Evolutionary conservation across 2,113 vertebrate genomes (phyloP).

Genomic region (Taurulus bubalis): DNA sequence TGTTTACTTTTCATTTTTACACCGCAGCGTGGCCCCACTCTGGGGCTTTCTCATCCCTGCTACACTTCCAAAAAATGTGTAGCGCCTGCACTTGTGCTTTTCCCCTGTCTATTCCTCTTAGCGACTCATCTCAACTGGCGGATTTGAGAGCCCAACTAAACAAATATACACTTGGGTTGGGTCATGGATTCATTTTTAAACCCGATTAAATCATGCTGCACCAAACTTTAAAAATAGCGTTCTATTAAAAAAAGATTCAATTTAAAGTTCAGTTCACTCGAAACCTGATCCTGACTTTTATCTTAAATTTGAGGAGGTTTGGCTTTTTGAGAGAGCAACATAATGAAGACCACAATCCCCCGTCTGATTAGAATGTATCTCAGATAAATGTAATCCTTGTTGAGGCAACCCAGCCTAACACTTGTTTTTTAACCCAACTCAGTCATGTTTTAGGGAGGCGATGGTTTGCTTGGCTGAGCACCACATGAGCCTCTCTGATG

Average conservation of each 20-base stretch:
- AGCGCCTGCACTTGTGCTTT: conserved; percentile 48
- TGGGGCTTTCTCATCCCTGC: conserved; percentile 47
- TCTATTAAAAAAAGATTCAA: not conserved
- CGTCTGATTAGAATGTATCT: not conserved
- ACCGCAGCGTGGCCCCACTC: conserved; percentile 45
- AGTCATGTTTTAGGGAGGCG: conserved; percentile 43
- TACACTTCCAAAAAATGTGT: conserved; percentile 55
- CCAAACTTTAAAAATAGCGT: not conserved
- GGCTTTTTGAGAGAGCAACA: no score
- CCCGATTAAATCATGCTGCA: not conserved
- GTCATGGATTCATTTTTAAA: not conserved
- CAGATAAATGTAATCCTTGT: not conserved
- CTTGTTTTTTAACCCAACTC: conserved; percentile 42
- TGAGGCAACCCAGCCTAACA: not conserved
- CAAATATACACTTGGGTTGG: conserved; percentile 35
- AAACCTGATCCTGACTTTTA: not conserved
- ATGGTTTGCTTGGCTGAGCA: conserved; percentile 3
- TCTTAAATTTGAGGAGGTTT: not conserved
- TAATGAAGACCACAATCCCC: not conserved
- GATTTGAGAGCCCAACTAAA: conserved; percentile 32
- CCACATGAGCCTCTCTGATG: conserved; percentile 8
- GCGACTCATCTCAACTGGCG: conserved; percentile 33
- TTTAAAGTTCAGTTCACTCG: not conserved
- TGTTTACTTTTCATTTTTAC: conserved; percentile 76
- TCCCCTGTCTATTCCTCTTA: conserved; percentile 46